A percentile compares a stretch with the other conserved stretches of the same genome.
Evolutionary conservation across 2,888 invertebrate genomes (phyloP).

Genomic region (Leptothorax acervorum): DNA sequence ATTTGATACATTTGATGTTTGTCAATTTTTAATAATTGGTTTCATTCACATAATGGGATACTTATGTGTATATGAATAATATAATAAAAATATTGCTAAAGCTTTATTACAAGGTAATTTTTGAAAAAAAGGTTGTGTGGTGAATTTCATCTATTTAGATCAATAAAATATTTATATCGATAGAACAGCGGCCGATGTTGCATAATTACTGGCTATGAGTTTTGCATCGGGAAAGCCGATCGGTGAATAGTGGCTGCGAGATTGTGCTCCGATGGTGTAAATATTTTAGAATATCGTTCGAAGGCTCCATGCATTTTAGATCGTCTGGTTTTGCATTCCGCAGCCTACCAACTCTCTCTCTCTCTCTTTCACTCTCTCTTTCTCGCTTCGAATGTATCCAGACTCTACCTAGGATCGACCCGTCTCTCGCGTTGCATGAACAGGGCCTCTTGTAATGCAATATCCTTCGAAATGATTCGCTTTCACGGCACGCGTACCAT

Average conservation of each 20-base stretch:
- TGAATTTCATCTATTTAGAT: neutral
- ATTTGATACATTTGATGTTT: conserved; percentile 3
- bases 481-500: conserved; percentile 38
- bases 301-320: conserved; percentile 53
- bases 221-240: conserved; percentile 51
- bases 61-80: neutral
- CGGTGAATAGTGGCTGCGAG: conserved; percentile 43
- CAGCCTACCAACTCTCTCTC: conserved; percentile 31
- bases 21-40: neutral
- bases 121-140: neutral
- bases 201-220: conserved; percentile 49
- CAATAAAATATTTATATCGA: neutral
- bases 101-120: neutral
- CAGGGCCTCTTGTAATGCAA: conserved; percentile 52
- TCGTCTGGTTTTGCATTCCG: conserved; percentile 58
- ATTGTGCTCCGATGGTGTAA: conserved; percentile 46
- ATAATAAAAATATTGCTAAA: neutral
- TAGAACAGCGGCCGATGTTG: conserved; percentile 23
- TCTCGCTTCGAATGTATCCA: conserved; percentile 24
- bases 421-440: conserved; percentile 45
- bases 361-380: neutral
- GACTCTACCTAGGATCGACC: conserved; percentile 22
- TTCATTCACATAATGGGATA: neutral
- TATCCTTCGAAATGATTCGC: conserved; percentile 58
- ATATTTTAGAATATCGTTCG: conserved; percentile 43